Percentiles rank a stretch among this genome's conserved stretches.
These are phyloP conservation scores for Corythornis leucogaster DNA, from an alignment of 2,797 vertebrate species.

Conservation along the genomic window DNA sequence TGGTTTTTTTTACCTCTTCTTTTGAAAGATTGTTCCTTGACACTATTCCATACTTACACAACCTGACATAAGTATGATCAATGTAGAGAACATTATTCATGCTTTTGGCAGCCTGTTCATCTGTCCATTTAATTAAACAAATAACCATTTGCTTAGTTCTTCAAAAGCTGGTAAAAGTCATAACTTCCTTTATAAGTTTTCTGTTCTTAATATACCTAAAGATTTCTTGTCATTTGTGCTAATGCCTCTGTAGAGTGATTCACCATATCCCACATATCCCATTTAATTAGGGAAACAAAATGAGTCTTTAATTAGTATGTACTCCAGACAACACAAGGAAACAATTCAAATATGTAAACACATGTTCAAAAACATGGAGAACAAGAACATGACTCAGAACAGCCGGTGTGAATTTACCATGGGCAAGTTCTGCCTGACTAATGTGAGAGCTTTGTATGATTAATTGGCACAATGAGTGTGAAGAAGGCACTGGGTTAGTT, in stretches of 20 bases:
- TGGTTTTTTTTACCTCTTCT: background rate
- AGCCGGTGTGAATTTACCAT: background rate
- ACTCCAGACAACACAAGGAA: slow-evolving; percentile 17
- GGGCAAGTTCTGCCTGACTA: background rate
- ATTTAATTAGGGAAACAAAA: background rate
- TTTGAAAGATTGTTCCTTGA: slow-evolving; percentile 12
- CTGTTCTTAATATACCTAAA: background rate
- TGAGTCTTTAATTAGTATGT: background rate
- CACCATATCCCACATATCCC: background rate
- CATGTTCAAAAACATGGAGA: background rate
- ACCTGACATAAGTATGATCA: background rate
- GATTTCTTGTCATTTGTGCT: background rate
- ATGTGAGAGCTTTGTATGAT: background rate
- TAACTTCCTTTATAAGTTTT: background rate
- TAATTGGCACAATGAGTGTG: background rate
- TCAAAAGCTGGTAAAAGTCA: background rate
- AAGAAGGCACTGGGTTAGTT: background rate
- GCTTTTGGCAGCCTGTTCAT: background rate
- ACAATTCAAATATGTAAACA: background rate
- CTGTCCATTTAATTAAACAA: background rate
- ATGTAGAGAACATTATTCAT: background rate
- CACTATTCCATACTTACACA: background rate
- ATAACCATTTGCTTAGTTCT: background rate
- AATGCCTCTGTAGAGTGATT: background rate
- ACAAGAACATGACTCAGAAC: background rate